Conservation (phyloP, 1,140 invertebrate genomes). For the Pygmarrhopalites habei region DNA sequence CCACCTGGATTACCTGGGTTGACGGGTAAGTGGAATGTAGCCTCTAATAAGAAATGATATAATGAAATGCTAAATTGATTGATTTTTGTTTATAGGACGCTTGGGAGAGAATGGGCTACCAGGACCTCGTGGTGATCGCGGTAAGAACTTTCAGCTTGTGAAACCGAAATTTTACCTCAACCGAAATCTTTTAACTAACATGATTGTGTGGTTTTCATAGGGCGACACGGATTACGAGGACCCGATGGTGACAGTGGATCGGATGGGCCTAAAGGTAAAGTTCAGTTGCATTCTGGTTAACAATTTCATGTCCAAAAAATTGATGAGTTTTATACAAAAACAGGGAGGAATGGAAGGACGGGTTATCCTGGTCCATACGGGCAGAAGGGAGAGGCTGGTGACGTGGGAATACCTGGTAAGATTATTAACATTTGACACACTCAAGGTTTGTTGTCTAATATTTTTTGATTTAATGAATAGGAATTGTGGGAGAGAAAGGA, state of each 20-base stretch:
- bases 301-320: no score
- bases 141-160: not conserved
- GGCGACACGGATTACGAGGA: constrained; percentile 1
- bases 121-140: not conserved
- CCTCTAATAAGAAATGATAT: no score
- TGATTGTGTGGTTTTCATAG: no score
- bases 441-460: not conserved
- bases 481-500: constrained; percentile 3
- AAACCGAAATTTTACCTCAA: not conserved
- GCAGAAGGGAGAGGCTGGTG: not conserved
- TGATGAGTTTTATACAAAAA: no score
- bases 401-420: not conserved
- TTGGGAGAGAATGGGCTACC: constrained; percentile 12
- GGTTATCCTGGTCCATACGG: not conserved
- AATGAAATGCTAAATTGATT: no score
- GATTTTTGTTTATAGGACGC: no score
- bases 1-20: constrained; percentile 15
- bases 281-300: no score
- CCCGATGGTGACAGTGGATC: not conserved
- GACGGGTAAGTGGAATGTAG: no score
- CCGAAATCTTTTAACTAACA: no score
- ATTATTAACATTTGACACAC: no score
- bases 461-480: not conserved
- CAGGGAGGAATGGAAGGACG: not conserved
- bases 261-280: not conserved